phyloP scores from a whole-genome alignment of 2,888 invertebrate genomes.

The Platycheirus rosarum region DNA sequence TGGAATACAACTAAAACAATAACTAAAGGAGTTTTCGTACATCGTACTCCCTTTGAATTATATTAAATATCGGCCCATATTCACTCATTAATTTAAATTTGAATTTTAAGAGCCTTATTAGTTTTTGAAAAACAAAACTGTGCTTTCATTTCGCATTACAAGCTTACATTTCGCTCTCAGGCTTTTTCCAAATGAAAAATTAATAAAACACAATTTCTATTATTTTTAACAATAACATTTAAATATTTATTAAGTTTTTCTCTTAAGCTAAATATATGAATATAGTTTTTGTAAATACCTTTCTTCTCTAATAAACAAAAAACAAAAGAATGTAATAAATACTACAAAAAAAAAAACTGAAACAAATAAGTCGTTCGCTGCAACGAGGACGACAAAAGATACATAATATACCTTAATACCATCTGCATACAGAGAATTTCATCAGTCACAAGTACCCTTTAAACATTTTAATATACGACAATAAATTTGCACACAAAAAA shows the following conservation, averaged over 20 bases:
- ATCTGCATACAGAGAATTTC: constrained; percentile 71
- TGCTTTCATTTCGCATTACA: too few species aligned
- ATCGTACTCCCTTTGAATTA: too few species aligned
- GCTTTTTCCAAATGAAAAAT: too few species aligned
- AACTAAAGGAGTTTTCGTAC: too few species aligned
- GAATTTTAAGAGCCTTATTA: too few species aligned
- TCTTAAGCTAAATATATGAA: constrained; percentile 30
- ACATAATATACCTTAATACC: constrained; percentile 59
- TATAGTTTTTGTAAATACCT: constrained; percentile 26
- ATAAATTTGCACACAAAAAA: constrained; percentile 46
- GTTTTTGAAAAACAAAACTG: too few species aligned
- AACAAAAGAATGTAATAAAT: constrained; percentile 72
- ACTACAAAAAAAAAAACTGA: not conserved
- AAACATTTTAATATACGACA: constrained; percentile 65
- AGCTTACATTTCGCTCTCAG: too few species aligned
- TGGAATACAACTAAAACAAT: too few species aligned
- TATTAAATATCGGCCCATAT: too few species aligned
- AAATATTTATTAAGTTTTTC: constrained; percentile 59
- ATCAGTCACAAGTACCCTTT: constrained; percentile 62
- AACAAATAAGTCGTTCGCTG: constrained; percentile 20
- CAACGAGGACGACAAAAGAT: constrained; percentile 24
- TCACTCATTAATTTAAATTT: too few species aligned
- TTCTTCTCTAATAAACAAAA: constrained; percentile 35
- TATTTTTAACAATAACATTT: too few species aligned
- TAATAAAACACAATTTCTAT: too few species aligned